Evolutionary conservation across 2,888 invertebrate species (phyloP).

Genomic region (Dryococelus australis): DNA sequence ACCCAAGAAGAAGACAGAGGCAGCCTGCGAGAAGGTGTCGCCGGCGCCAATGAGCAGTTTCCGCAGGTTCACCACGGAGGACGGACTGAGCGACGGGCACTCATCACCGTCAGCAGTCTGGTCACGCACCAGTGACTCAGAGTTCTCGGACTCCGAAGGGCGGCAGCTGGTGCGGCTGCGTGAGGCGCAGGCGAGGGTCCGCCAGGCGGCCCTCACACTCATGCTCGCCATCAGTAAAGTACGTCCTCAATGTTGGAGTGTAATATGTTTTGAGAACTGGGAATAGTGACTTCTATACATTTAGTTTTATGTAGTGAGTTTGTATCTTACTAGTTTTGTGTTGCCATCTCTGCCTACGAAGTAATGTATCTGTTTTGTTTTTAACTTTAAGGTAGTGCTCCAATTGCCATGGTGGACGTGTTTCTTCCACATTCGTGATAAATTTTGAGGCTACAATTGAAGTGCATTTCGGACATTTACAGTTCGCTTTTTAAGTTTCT

Average conservation of each 20-base stretch:
- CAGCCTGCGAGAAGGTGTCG: not conserved
- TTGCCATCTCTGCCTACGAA: slow-evolving; percentile 11
- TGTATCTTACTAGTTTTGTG: too few species aligned
- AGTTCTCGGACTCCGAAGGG: slow-evolving; percentile 70
- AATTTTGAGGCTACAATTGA: too few species aligned
- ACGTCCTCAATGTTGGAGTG: too few species aligned
- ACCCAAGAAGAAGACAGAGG: not conserved
- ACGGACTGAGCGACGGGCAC: slow-evolving; percentile 22
- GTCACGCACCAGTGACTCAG: slow-evolving; percentile 66
- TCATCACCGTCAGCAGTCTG: not conserved
- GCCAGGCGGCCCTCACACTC: slow-evolving; percentile 71
- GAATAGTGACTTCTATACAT: too few species aligned
- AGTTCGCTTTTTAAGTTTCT: too few species aligned
- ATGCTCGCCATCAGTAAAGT: slow-evolving; percentile 68
- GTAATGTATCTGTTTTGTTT: slow-evolving; percentile 13
- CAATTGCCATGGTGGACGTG: too few species aligned
- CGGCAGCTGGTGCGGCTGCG: slow-evolving; percentile 55
- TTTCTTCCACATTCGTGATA: too few species aligned
- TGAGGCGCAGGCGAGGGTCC: slow-evolving; percentile 66
- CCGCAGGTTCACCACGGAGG: not conserved
- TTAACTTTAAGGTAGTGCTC: too few species aligned
- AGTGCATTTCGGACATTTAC: too few species aligned
- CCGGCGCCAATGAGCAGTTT: not conserved
- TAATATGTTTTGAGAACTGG: too few species aligned
- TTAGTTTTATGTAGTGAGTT: too few species aligned